Base-by-base conservation (phyloP, 1,140 invertebrate genomes). In the Hylaeus volcanicus region DNA sequence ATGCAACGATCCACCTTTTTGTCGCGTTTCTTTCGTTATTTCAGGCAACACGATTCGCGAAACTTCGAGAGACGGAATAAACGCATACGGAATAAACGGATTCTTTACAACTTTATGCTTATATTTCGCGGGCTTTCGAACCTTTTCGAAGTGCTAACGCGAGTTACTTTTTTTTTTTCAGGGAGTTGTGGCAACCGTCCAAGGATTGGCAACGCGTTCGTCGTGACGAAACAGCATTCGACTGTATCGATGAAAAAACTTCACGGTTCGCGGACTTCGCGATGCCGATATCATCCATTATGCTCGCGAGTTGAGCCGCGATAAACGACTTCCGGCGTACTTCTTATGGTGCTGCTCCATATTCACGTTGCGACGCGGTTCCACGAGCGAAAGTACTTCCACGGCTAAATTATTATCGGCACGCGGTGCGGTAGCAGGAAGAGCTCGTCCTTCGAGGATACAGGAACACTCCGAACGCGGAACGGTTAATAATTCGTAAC, bases 351-450 rank as follows among this genome's bases (percentile, higher is more conserved):
- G 3, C 39, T 41, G 51, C 60, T 76, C 75, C 75, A 72, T 72
- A 72, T 72, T 72, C 53, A 55, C 48, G 68, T 9, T 68, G 61
- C 69, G 70, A 70, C 74, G 72, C 69, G 69, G 37, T 68, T 4
- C 69, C 61, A 68, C 56, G n/a, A 74, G 81, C 77, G 81, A 83
- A 83, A 83, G 81, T 83, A 64, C 45, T 48, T 48, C 4, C 56
- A 53, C 63, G 51, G 53, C 26, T 15, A 39, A 64, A 14, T 15
- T 58, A 83, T 74, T 70, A 74, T 80, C 53, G 77, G 60, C n/a
- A 39, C 45, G 8, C 48, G 48, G 56, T 48, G 45, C 8, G 9
- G 43, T 2, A 12, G 45, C 45, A 48, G 45, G 45, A 48, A 48
- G 1, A 48, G 8, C 8, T 48, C 45, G 5, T 48, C 45, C 45